Evolutionary conservation across 2,113 vertebrate genomes (phyloP), one percentile per base, ranked within the genome.

Genomic region (Dunckerocampus dactyliophorus): DNA sequence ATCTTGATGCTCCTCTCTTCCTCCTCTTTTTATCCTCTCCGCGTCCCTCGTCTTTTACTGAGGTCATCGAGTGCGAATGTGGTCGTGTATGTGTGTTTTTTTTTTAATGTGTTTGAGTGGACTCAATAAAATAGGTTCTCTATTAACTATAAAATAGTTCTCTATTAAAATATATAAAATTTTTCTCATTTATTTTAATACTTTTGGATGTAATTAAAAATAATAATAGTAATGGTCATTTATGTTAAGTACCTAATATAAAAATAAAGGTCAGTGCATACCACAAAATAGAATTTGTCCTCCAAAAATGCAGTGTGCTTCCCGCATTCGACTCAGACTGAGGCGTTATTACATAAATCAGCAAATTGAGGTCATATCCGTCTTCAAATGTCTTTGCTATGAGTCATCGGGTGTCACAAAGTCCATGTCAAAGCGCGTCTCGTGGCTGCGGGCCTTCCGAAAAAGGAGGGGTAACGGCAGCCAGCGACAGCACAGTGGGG

Each of bases 371-470:
- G 84, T 84, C 72, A 75, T 50, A 64, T 75, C 56, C 62, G 50
- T 82, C 67, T 68, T 79, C 75, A 85, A 78, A 87, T 82, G 87
- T 85, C 82, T 84, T 72, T 71, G 56, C 72, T 59, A 17, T 84
- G 85, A 88, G 65, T 88, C 83, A 85, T 76, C 65, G 71, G 58
- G 69, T 87, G 80, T 83, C 80, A 82, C 81, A 82, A 77, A 83
- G 66, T 81, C 82, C 69, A 68, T 73, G 75, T 82, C 78, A 77
- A 52, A 64, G 66, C 16, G n/a, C 24, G 71, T 63, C 76, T 79
- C 63, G 66, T 76, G 69, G 72, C 77, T 71, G 37, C 47, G 14
- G 84, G 81, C 81, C 81, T 76, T 81, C 71, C 5, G 34, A 81
- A 43, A 19, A 12, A 11, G 37, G 37, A 12, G 19, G 28, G 13